These are phyloP conservation scores for Scaptodrosophila latifasciaeformis DNA, from an alignment of 2,888 invertebrate species.

Conservation along the genomic window DNA sequence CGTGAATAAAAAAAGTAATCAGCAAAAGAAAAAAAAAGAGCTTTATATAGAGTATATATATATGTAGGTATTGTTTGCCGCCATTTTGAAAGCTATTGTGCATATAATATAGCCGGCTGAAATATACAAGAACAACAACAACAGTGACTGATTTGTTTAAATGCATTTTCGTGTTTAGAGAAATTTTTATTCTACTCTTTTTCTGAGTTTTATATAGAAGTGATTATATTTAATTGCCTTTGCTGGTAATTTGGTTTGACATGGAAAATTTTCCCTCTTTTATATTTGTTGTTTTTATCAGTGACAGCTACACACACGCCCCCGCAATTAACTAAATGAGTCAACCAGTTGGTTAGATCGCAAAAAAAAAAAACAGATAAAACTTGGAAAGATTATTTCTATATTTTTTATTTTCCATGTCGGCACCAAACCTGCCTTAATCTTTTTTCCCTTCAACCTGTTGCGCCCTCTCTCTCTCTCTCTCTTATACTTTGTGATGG, in stretches of 20 bases:
- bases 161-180: not conserved
- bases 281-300: slow-evolving; percentile 12
- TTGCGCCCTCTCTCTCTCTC: too few relatives aligned
- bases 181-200: slow-evolving; percentile 18
- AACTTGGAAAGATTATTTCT: too few relatives aligned
- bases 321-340: slow-evolving; percentile 48
- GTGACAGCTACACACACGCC: too few relatives aligned
- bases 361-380: slow-evolving; percentile 14
- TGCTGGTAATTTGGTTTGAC: slow-evolving; percentile 11
- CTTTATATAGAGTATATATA: slow-evolving; percentile 4
- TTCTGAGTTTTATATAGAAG: slow-evolving; percentile 4
- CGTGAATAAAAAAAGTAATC: not conserved
- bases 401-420: too few relatives aligned
- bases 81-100: slow-evolving; percentile 31
- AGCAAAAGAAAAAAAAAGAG: not conserved
- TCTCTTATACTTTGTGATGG: slow-evolving; percentile 5
- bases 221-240: slow-evolving; percentile 16
- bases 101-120: not conserved
- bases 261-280: slow-evolving; percentile 12
- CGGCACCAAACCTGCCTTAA: not conserved
- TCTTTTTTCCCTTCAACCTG: slow-evolving; percentile 21
- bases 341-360: not conserved
- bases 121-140: slow-evolving; percentile 7
- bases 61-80: slow-evolving; percentile 7
- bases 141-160: not conserved